phyloP scores from a whole-genome alignment of 2,888 invertebrate species.

The Sminthurides aquaticus region DNA sequence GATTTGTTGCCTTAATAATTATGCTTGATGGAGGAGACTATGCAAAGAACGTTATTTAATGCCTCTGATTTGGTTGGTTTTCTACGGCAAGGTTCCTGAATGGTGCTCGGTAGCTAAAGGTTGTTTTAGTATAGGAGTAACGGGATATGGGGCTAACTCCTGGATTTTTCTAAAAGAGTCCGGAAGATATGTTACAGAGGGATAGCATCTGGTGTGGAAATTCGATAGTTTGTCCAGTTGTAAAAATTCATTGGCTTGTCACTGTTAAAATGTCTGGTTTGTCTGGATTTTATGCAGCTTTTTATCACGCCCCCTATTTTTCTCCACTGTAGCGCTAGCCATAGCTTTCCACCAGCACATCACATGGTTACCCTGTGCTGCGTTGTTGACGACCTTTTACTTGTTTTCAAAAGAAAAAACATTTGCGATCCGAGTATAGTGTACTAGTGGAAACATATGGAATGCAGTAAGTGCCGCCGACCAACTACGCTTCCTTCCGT shows the following conservation, averaged over 20 bases:
- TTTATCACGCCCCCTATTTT: no score
- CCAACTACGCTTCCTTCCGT: no score
- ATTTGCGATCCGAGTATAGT: no score
- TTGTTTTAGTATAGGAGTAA: neutral
- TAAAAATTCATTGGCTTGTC: conserved; percentile 5
- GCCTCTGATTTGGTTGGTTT: no score
- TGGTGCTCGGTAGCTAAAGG: neutral
- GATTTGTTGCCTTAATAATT: no score
- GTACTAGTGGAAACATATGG: no score
- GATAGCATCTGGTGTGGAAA: conserved; percentile 3
- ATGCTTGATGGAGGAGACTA: no score
- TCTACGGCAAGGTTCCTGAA: neutral
- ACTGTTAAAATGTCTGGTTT: no score
- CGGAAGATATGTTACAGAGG: neutral
- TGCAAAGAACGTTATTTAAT: no score
- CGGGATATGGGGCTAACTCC: neutral
- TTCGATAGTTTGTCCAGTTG: conserved; percentile 8
- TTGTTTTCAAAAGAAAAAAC: neutral
- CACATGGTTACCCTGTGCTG: neutral
- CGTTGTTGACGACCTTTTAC: no score
- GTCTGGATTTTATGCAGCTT: neutral
- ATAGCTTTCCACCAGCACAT: neutral
- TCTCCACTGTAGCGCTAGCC: no score
- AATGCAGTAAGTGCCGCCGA: no score
- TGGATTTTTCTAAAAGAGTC: neutral